Conservation (phyloP, 2,113 vertebrate genomes). For the Ranitomeya imitator region DNA sequence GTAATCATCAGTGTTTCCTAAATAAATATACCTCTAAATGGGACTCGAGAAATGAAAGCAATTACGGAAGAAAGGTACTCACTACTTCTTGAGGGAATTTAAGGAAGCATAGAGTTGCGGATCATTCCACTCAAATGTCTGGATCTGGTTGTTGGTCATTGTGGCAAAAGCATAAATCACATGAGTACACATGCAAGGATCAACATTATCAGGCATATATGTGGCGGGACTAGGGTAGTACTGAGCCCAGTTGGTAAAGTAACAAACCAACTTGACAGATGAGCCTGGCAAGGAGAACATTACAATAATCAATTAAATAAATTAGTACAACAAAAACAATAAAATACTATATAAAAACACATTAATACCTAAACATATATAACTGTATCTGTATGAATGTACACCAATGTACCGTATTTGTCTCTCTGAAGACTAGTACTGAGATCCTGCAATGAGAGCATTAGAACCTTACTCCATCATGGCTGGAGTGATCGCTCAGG, state of each 20-base stretch:
- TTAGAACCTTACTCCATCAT: not conserved
- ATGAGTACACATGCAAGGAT: conserved; percentile 77
- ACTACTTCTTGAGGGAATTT: conserved; percentile 73
- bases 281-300: conserved; percentile 53
- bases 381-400: not conserved
- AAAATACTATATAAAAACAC: not conserved
- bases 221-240: conserved; percentile 63
- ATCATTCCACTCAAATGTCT: conserved; percentile 67
- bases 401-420: not conserved
- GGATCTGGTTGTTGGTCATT: conserved; percentile 66
- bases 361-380: not conserved
- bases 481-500: not conserved
- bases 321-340: not conserved
- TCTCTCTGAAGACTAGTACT: not conserved
- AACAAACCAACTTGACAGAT: conserved; percentile 69
- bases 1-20: not conserved
- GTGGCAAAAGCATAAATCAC: conserved; percentile 75
- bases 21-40: not conserved
- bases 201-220: conserved; percentile 67
- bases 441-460: not conserved
- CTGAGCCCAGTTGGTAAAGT: conserved; percentile 75
- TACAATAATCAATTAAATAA: not conserved
- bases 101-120: conserved; percentile 68
- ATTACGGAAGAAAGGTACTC: conserved; percentile 21
- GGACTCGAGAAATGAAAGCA: too few relatives aligned